Evolutionary conservation across 2,113 vertebrate genomes (phyloP), one percentile per base, ranked within the genome.

Genomic region (Casuarius casuarius): DNA sequence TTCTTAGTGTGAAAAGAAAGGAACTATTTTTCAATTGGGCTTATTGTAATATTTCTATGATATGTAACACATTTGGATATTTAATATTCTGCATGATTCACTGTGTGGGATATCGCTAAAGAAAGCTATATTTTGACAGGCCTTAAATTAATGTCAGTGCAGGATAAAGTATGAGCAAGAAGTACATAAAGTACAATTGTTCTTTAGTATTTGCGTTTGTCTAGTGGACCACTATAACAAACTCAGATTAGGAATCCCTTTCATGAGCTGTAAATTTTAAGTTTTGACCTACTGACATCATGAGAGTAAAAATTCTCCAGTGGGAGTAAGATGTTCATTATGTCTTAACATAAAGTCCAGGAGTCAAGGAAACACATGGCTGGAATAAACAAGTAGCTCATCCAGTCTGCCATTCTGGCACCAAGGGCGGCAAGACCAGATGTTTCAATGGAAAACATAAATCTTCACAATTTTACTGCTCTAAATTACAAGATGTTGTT

Each of bases 311-410:
- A 81, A 80, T 56, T 94, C 38, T 94, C 44, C 28, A 40, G 22
- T 86, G 88, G 33, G 76, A 88, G 21, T 90, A 86, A 86, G 42
- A 63, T 81, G 65, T 90, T 93, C 71, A 71, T 93, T 29, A n/a
- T 58, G 44, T 76, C 33, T 87, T 89, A 92, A 70, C 66, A 40
- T 61, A 33, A 96, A 86, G 52, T 74, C 78, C 33, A 77, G 68
- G 19, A 96, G 75, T 84, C 63, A 90, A 85, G 90, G 71, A 87
- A 92, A 65, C 0, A 1, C 40, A 62, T 90, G 62, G 40, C 40
- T 79, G 73, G 77, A 91, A 92, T 92, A 87, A 95, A 79, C 46
- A 95, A 81, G 88, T 63, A 59, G 85, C 38, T 94, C 90, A 54
- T 88, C 72, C 51, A 81, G 35, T 59, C 79, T 96, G 75, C 83